Evolutionary conservation across 2,113 vertebrate genomes (phyloP).

Genomic region (Indicator indicator): DNA sequence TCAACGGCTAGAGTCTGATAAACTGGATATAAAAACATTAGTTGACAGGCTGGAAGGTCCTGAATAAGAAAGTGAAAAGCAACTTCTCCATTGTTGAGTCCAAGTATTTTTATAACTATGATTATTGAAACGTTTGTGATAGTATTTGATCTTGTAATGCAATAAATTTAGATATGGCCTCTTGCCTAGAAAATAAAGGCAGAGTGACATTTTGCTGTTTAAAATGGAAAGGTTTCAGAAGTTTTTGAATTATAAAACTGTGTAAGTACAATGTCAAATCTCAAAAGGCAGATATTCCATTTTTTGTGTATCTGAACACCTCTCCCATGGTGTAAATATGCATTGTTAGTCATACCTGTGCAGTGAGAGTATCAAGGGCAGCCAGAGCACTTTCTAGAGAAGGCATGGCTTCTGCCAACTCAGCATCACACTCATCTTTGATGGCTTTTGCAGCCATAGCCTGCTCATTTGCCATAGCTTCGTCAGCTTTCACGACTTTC

Average conservation of each 20-base stretch:
- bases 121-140: not conserved
- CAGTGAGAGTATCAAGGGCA: conserved; percentile 87
- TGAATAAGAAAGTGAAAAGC: not conserved
- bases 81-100: not conserved
- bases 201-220: not conserved
- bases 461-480: conserved; percentile 86
- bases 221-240: not conserved
- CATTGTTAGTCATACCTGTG: conserved; percentile 74
- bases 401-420: conserved; percentile 86
- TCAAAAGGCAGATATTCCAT: not conserved
- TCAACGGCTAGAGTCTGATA: not conserved
- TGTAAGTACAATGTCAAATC: not conserved
- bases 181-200: not conserved
- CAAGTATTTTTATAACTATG: not conserved
- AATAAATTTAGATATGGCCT: not conserved
- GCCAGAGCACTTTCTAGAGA: conserved; percentile 84
- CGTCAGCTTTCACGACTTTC: conserved; percentile 87
- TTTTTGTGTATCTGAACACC: not conserved
- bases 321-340: not conserved
- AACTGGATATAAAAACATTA: not conserved
- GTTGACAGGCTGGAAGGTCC: not conserved
- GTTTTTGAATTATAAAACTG: not conserved
- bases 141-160: not conserved
- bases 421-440: conserved; percentile 91
- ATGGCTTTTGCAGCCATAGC: conserved; percentile 90